phyloP scores from a whole-genome alignment of 1,140 invertebrate species.

The Ostrea denselamellosa region DNA sequence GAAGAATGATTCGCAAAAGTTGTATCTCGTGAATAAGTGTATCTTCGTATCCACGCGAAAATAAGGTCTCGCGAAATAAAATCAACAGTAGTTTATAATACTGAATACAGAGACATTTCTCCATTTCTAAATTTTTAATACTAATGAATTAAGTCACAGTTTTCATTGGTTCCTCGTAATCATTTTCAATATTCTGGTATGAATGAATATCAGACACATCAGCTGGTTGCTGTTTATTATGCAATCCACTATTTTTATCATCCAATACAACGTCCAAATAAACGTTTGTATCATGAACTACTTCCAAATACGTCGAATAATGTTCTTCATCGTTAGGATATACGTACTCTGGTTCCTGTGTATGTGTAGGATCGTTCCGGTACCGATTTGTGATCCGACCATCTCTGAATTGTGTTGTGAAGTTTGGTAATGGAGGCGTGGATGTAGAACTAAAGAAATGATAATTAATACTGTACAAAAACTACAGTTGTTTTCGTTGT shows the following conservation, averaged over 20 bases:
- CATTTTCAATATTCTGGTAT: conserved; percentile 4
- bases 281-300: too few species aligned
- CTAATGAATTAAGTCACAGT: too few species aligned
- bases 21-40: too few species aligned
- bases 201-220: neutral
- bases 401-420: neutral
- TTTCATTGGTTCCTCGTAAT: neutral
- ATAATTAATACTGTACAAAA: too few species aligned
- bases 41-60: too few species aligned
- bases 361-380: neutral
- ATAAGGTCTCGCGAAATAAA: too few species aligned
- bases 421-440: neutral
- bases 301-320: too few species aligned
- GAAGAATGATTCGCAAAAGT: too few species aligned
- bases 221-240: neutral
- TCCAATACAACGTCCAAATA: neutral
- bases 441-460: neutral
- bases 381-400: neutral
- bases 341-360: neutral
- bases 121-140: too few species aligned
- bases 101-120: too few species aligned
- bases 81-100: too few species aligned
- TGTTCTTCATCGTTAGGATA: neutral
- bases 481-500: too few species aligned
- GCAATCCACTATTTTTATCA: neutral